A percentile compares a stretch with the other conserved stretches of the same genome.
Evolutionary conservation across 2,888 invertebrate genomes (phyloP).

Genomic region (Leptinotarsa peninsularis): DNA sequence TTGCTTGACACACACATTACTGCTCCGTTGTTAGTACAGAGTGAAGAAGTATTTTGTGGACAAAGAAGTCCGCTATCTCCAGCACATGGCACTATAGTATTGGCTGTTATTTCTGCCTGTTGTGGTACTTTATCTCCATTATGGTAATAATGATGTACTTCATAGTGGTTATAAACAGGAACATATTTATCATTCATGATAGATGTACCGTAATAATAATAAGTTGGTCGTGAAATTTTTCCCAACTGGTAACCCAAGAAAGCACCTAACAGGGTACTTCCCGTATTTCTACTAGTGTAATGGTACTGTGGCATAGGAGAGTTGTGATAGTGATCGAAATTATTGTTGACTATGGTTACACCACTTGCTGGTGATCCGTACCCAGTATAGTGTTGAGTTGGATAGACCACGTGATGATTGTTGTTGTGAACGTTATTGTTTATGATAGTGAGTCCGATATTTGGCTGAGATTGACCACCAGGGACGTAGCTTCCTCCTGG

Average conservation of each 20-base stretch:
- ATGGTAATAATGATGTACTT: constrained; percentile 63
- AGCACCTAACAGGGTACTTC: constrained; percentile 56
- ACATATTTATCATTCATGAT: constrained; percentile 51
- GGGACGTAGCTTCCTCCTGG: constrained; percentile 20
- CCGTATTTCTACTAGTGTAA: constrained; percentile 52
- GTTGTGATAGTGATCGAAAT: constrained; percentile 46
- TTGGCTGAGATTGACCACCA: constrained; percentile 4
- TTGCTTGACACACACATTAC: constrained; percentile 62
- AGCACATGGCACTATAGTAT: constrained; percentile 59
- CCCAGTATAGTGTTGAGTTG: constrained; percentile 30
- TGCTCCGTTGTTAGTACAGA: constrained; percentile 62
- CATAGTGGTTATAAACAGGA: constrained; percentile 59
- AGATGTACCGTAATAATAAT: constrained; percentile 47
- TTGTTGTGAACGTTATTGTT: constrained; percentile 28
- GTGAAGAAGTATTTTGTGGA: constrained; percentile 59
- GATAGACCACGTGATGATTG: constrained; percentile 30
- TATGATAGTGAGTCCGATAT: constrained; percentile 24
- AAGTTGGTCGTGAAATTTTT: constrained; percentile 56
- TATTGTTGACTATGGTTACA: constrained; percentile 52
- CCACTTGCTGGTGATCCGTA: constrained; percentile 43
- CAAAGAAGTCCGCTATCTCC: constrained; percentile 60
- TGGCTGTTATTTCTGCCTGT: constrained; percentile 57
- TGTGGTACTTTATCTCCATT: constrained; percentile 55
- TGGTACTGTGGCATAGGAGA: constrained; percentile 47
- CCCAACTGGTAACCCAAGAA: constrained; percentile 58